phyloP scores from a whole-genome alignment of 1,140 invertebrate genomes.

The Orius laevigatus region DNA sequence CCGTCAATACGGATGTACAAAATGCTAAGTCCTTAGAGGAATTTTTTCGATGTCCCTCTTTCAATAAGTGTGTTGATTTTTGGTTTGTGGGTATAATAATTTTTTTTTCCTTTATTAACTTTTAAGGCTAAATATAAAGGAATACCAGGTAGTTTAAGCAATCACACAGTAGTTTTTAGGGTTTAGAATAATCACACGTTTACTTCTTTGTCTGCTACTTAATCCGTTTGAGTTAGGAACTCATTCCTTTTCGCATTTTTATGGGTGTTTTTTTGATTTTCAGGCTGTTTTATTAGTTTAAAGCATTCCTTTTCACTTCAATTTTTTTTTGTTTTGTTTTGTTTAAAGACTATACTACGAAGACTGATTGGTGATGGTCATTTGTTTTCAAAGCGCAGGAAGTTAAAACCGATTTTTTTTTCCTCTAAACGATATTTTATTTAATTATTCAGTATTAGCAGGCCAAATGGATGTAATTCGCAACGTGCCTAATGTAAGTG shows the following conservation, averaged over 20 bases:
- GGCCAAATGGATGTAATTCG: constrained; percentile 15
- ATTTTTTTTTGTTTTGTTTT: constrained; percentile 5
- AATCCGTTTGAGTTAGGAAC: background rate
- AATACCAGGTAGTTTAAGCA: background rate
- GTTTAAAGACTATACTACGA: constrained; percentile 13
- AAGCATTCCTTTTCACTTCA: background rate
- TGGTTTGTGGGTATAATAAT: constrained; percentile 1
- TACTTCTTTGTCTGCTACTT: background rate
- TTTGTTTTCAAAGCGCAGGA: constrained; percentile 13
- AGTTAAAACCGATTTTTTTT: constrained; percentile 8
- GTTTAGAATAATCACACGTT: constrained; percentile 1
- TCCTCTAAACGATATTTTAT: constrained; percentile 11
- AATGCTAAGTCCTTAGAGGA: background rate
- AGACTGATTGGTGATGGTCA: constrained; percentile 17
- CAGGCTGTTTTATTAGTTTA: background rate
- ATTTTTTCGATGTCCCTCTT: constrained; percentile 2
- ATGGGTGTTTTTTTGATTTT: background rate
- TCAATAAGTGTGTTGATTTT: constrained; percentile 10
- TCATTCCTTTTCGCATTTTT: background rate
- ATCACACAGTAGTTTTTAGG: constrained; percentile 4
- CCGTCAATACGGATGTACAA: background rate
- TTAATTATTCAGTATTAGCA: constrained; percentile 17
- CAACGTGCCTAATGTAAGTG: constrained; percentile 17
- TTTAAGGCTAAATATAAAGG: background rate
- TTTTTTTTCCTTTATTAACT: background rate